These are phyloP conservation scores for Medauroidea extradentata DNA, from an alignment of 1,140 invertebrate species.

Conservation along the genomic window DNA sequence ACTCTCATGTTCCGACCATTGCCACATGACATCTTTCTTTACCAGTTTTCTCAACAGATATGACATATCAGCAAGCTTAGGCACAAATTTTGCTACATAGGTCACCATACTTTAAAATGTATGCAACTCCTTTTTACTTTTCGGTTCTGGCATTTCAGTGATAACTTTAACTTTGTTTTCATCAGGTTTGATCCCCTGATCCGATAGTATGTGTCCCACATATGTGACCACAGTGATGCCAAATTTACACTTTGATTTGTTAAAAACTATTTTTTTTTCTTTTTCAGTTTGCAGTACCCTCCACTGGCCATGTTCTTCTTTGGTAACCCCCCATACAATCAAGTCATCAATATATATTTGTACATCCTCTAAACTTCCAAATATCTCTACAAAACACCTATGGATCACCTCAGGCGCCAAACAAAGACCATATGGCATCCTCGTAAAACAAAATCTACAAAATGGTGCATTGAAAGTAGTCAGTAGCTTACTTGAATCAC, in stretches of 20 bases:
- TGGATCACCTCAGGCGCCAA: too few species aligned
- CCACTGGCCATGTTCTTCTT: constrained; percentile 28
- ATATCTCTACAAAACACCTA: too few species aligned
- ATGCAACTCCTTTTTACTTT: constrained; percentile 17
- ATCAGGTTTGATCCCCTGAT: constrained; percentile 25
- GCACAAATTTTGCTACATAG: constrained; percentile 34
- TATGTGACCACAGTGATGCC: constrained; percentile 27
- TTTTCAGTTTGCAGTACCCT: constrained; percentile 31
- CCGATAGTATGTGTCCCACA: constrained; percentile 29
- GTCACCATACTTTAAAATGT: constrained; percentile 33
- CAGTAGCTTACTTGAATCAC: too few species aligned
- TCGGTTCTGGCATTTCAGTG: constrained; percentile 27
- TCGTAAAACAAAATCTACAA: too few species aligned
- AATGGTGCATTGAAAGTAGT: too few species aligned
- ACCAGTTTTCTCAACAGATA: constrained; percentile 25
- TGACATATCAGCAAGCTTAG: constrained; percentile 29
- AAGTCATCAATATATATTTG: constrained; percentile 29
- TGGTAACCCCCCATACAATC: constrained; percentile 22
- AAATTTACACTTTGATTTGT: constrained; percentile 32
- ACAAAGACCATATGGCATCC: too few species aligned
- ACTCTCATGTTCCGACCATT: constrained; percentile 26
- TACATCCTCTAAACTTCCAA: too few species aligned
- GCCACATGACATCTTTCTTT: constrained; percentile 23
- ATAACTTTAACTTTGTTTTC: constrained; percentile 38
- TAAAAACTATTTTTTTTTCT: constrained; percentile 28